Evolutionary conservation across 2,113 vertebrate genomes (phyloP), one percentile per base, ranked within the genome.

Genomic region (Petroica traversi): DNA sequence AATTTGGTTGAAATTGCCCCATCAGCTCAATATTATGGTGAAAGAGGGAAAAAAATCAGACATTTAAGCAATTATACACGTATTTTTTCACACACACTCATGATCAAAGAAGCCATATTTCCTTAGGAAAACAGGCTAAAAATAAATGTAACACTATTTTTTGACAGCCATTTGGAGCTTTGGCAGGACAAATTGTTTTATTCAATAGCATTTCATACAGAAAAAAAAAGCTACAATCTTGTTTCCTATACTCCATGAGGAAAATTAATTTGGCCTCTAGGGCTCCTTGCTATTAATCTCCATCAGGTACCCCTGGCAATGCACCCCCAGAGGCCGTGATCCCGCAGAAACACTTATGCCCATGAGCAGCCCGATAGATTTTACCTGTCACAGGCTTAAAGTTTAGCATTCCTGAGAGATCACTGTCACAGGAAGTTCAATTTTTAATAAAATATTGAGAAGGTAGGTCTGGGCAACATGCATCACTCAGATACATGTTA

Each of bases 211-310:
- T 92, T 88, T 75, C 77, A 73, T 82, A 91, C 28, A 38, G 52
- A 52, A 43, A 75, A 94, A 85, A 55, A 84, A 43, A 87, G 49
- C 36, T 89, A 49, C 41, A 69, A 8, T 72, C 45, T 64, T 64
- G 24, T 19, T 62, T 79, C 54, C 89, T 82, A 14, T 81, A 61
- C 34, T 59, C 46, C 57, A 85, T 14, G 22, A 79, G 49, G 62
- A 92, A 95, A 95, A 97, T 82, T 75, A 91, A 94, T 91, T 88
- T 91, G 84, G 77, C 78, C 87, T 91, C 74, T 34, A 85, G 89
- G 66, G 34, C 34, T 78, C 34, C 66, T 81, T 91, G 74, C 29
- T 78, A 93, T 96, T 92, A 95, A 91, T 96, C 88, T 88, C 58
- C 67, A 92, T 95, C 90, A 80, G 68, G 24, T 20, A 34, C 28